Evolutionary conservation across 2,113 vertebrate species (phyloP).

Genomic region (Poicephalus gulielmi): DNA sequence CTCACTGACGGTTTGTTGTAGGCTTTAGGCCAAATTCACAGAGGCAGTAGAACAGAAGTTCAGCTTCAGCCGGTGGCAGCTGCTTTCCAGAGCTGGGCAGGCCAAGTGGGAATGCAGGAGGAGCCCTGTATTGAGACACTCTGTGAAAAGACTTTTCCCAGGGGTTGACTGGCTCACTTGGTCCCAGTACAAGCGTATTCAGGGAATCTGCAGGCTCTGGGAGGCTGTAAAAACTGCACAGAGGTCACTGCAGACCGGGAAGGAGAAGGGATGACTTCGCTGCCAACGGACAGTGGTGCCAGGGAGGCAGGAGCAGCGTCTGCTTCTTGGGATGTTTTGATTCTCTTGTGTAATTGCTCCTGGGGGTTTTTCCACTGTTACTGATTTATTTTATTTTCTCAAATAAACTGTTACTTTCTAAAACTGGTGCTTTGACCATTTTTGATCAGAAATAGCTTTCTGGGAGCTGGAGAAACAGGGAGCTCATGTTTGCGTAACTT

Average conservation of each 20-base stretch:
- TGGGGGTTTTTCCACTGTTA: conserved; percentile 71
- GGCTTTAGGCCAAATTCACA: background rate
- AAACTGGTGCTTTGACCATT: conserved; percentile 1
- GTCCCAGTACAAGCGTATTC: background rate
- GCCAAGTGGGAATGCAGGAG: fast-evolving
- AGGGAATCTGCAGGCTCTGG: background rate
- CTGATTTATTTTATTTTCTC: conserved; percentile 34
- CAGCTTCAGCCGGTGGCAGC: background rate
- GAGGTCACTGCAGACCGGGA: background rate
- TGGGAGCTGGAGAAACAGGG: background rate
- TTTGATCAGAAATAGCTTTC: conserved; percentile 2
- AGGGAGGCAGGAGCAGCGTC: background rate
- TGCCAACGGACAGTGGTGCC: background rate
- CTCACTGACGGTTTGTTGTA: background rate
- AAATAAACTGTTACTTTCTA: conserved; percentile 81
- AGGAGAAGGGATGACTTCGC: background rate
- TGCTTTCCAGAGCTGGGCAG: fast-evolving
- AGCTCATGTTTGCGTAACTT: background rate
- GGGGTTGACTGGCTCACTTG: background rate
- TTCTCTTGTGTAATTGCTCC: conserved; percentile 58
- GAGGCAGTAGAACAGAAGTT: fast-evolving
- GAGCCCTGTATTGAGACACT: background rate
- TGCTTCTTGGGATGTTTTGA: background rate
- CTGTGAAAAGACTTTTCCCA: background rate
- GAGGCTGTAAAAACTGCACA: background rate